Percentiles rank a stretch among this genome's conserved stretches.
Evolutionary conservation across 2,113 vertebrate species (phyloP).

Genomic region (Chelonoidis abingdonii): DNA sequence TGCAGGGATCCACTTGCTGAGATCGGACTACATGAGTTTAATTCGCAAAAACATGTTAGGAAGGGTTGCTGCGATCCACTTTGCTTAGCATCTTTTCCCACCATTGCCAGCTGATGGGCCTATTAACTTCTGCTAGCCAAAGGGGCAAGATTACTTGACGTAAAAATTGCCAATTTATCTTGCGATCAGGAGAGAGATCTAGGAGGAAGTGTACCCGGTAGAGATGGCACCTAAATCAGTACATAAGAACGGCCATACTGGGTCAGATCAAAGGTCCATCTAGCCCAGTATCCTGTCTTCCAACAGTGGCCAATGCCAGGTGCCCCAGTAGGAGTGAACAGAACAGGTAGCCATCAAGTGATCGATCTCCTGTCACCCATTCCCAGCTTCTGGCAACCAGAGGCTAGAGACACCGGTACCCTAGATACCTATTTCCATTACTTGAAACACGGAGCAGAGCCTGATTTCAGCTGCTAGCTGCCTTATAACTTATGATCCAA

Average conservation of each 20-base stretch:
- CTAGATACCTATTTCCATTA: neutral
- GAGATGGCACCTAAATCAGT: neutral
- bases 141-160: neutral
- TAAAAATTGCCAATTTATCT: neutral
- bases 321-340: too few relatives aligned
- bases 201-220: rapidly evolving
- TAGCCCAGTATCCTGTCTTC: too few relatives aligned
- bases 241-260: too few relatives aligned
- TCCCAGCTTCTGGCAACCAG: too few relatives aligned
- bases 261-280: too few relatives aligned
- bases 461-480: neutral
- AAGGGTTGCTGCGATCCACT: slow-evolving; percentile 22
- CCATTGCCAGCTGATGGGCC: neutral
- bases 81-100: neutral
- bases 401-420: neutral
- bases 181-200: rapidly evolving
- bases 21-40: neutral
- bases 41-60: neutral
- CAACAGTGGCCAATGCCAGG: too few relatives aligned
- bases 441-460: neutral
- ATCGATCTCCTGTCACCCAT: too few relatives aligned
- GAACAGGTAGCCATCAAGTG: too few relatives aligned
- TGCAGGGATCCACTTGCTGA: neutral
- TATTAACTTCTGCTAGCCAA: neutral
- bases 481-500: neutral